A percentile compares a stretch with the other conserved stretches of the same genome.
These are phyloP conservation scores for Sebastes steindachneri DNA, from an alignment of 2,797 vertebrate species.

Conservation along the genomic window DNA sequence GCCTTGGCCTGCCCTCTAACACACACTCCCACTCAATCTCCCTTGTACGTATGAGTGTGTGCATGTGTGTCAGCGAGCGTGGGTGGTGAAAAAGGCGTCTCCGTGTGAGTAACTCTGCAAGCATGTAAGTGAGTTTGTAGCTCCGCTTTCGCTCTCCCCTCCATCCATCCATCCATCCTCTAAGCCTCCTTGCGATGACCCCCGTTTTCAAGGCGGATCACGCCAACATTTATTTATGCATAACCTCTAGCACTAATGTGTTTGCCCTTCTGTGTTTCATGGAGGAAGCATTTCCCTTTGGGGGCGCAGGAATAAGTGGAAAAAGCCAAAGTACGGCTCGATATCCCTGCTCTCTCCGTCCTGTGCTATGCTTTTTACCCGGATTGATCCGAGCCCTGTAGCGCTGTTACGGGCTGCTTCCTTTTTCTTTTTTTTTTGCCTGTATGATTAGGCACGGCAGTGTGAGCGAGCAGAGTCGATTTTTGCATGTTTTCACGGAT, in stretches of 20 bases:
- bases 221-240: slow-evolving; percentile 51
- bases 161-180: slow-evolving; percentile 1
- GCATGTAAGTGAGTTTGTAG: slow-evolving; percentile 30
- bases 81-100: slow-evolving; percentile 42
- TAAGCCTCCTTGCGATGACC: neutral
- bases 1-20: slow-evolving; percentile 64
- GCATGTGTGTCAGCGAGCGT: slow-evolving; percentile 21
- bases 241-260: slow-evolving; percentile 44
- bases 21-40: slow-evolving; percentile 63
- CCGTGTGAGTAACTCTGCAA: slow-evolving; percentile 52
- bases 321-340: slow-evolving; percentile 45
- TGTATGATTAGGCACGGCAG: slow-evolving; percentile 58
- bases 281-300: slow-evolving; percentile 27
- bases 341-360: slow-evolving; percentile 48
- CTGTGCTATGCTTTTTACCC: slow-evolving; percentile 44
- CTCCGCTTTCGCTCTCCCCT: neutral
- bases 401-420: slow-evolving; percentile 39
- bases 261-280: slow-evolving; percentile 43
- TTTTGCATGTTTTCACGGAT: slow-evolving; percentile 65
- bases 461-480: slow-evolving; percentile 36
- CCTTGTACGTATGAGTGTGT: slow-evolving; percentile 28
- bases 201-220: slow-evolving; percentile 14
- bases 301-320: slow-evolving; percentile 35
- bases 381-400: slow-evolving; percentile 54
- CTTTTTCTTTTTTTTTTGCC: slow-evolving; percentile 19